These are phyloP conservation scores for Ametastegia equiseti DNA, from an alignment of 2,888 invertebrate species.

Conservation along the genomic window DNA sequence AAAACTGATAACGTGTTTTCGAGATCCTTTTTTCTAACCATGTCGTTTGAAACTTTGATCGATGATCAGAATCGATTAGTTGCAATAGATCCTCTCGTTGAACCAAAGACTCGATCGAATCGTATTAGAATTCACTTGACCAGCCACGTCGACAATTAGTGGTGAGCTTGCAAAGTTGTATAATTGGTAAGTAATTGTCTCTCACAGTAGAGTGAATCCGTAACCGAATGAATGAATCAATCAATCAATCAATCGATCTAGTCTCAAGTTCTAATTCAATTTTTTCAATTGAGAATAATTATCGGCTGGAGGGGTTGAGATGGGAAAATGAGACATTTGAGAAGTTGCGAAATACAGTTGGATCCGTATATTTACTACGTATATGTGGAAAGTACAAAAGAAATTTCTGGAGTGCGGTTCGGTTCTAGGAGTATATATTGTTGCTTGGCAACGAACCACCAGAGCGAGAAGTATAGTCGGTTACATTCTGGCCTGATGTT, in stretches of 20 bases:
- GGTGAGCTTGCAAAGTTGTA: not conserved
- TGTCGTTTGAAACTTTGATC: not conserved
- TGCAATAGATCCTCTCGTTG: not conserved
- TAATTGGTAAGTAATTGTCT: constrained; percentile 17
- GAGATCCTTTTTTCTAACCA: not conserved
- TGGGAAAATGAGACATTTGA: too few relatives aligned
- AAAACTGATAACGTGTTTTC: not conserved
- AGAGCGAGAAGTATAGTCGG: constrained; percentile 9
- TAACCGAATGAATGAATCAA: not conserved
- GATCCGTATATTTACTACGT: too few relatives aligned
- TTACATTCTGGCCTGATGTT: constrained; percentile 28
- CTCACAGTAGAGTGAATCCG: not conserved
- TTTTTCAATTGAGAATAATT: not conserved
- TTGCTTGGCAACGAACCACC: not conserved
- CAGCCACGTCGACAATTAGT: not conserved
- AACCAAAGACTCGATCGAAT: not conserved
- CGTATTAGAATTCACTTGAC: not conserved
- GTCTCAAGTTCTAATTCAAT: not conserved
- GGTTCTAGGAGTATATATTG: not conserved
- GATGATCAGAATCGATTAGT: constrained; percentile 14
- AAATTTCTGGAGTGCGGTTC: not conserved
- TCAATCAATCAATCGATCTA: not conserved
- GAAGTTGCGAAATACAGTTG: too few relatives aligned
- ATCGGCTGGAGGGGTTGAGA: too few relatives aligned
- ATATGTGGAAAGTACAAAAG: not conserved